Percentiles rank a stretch among this genome's conserved stretches.
phyloP scores from a whole-genome alignment of 2,797 vertebrate genomes.

The Phataginus tetradactyla region DNA sequence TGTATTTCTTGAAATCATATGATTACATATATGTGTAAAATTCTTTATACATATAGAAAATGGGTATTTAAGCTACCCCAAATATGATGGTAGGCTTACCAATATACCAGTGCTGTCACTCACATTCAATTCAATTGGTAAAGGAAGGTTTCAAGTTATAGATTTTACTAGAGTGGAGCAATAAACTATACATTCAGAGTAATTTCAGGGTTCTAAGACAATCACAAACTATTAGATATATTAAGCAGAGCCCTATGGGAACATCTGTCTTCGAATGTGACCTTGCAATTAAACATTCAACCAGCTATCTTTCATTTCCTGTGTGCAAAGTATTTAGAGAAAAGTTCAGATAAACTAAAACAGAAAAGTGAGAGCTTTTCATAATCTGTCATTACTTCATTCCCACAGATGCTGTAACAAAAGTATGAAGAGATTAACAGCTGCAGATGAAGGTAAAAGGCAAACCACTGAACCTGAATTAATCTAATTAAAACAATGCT shows the following conservation, averaged over 20 bases:
- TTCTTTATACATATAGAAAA: neutral
- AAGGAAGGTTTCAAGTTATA: neutral
- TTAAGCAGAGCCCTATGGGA: constrained; percentile 8
- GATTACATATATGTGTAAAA: neutral
- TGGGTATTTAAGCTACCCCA: neutral
- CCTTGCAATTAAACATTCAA: constrained; percentile 37
- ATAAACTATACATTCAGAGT: neutral
- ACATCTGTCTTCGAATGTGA: constrained; percentile 39
- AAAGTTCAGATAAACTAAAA: constrained; percentile 55
- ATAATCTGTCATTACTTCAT: constrained; percentile 38
- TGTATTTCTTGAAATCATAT: neutral
- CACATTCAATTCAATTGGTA: neutral
- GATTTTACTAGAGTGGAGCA: neutral
- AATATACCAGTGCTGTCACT: neutral
- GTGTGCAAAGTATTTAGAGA: constrained; percentile 52
- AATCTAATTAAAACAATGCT: constrained; percentile 8
- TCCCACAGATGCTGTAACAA: constrained; percentile 40
- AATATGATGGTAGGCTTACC: neutral
- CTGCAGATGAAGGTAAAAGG: constrained; percentile 58
- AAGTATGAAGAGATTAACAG: constrained; percentile 53
- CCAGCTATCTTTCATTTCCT: constrained; percentile 21
- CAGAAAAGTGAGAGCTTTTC: constrained; percentile 29
- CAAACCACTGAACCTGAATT: constrained; percentile 26
- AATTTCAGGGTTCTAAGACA: constrained; percentile 32
- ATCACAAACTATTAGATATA: constrained; percentile 26